phyloP scores from a whole-genome alignment of 2,113 vertebrate genomes.

The Panurus biarmicus region DNA sequence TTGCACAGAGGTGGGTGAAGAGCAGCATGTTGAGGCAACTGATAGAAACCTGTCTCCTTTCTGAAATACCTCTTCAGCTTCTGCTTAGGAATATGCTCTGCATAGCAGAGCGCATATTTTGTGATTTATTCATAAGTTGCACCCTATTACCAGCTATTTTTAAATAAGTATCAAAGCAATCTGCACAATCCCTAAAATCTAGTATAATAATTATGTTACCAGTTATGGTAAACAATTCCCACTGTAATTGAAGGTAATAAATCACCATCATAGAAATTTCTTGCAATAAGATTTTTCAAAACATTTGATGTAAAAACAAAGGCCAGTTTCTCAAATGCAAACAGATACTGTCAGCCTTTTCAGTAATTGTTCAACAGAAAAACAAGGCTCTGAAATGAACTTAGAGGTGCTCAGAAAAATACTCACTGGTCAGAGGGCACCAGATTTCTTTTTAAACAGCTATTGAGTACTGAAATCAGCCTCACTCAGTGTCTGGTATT shows the following conservation, averaged over 20 bases:
- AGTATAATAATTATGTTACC: neutral
- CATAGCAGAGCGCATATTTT: neutral
- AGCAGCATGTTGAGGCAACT: neutral
- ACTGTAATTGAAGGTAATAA: neutral
- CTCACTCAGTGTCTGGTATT: neutral
- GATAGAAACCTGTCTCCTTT: neutral
- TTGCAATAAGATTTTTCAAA: neutral
- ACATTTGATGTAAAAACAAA: neutral
- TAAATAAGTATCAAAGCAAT: neutral
- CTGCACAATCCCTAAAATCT: neutral
- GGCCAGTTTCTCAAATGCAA: neutral
- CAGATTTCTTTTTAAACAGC: neutral
- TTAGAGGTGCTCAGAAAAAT: neutral
- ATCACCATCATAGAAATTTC: neutral
- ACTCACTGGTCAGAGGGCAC: neutral
- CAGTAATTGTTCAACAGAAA: neutral
- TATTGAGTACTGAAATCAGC: neutral
- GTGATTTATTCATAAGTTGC: neutral
- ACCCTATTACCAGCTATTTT: neutral
- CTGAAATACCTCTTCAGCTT: neutral
- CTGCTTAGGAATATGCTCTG: neutral
- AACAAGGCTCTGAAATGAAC: neutral
- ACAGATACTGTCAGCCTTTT: neutral
- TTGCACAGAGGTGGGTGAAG: neutral
- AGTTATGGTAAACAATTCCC: neutral